phyloP scores from a whole-genome alignment of 2,113 vertebrate species.

The Odocoileus hemionus region DNA sequence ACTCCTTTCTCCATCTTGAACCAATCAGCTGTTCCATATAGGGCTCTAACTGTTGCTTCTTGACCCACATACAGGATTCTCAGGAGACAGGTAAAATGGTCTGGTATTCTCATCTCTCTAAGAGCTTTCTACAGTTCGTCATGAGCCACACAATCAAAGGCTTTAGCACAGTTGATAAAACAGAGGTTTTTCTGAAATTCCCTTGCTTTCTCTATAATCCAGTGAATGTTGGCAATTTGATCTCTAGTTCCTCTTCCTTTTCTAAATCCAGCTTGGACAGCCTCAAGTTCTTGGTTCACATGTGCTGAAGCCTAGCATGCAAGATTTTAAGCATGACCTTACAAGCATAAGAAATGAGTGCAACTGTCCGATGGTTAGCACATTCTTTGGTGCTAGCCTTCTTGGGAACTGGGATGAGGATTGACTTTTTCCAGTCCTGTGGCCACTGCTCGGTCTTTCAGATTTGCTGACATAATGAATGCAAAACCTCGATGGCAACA shows the following conservation, averaged over 20 bases:
- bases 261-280: not conserved
- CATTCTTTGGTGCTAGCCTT: not conserved
- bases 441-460: not conserved
- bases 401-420: not conserved
- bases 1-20: not conserved
- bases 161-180: not conserved
- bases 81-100: not conserved
- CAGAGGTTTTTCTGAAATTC: not conserved
- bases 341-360: not conserved
- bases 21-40: not conserved
- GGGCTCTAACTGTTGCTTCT: not conserved
- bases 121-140: not conserved
- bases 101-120: not conserved
- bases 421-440: not conserved
- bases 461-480: not conserved
- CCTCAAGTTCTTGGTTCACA: not conserved
- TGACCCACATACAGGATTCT: not conserved
- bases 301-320: not conserved
- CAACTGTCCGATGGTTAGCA: not conserved
- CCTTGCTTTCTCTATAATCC: not conserved
- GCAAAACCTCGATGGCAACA: not conserved
- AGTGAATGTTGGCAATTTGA: not conserved
- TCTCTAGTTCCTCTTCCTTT: not conserved
- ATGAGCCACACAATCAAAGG: not conserved
- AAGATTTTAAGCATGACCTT: not conserved